Base-by-base conservation (phyloP, 2,113 vertebrate genomes). In the Paramisgurnus dabryanus region DNA sequence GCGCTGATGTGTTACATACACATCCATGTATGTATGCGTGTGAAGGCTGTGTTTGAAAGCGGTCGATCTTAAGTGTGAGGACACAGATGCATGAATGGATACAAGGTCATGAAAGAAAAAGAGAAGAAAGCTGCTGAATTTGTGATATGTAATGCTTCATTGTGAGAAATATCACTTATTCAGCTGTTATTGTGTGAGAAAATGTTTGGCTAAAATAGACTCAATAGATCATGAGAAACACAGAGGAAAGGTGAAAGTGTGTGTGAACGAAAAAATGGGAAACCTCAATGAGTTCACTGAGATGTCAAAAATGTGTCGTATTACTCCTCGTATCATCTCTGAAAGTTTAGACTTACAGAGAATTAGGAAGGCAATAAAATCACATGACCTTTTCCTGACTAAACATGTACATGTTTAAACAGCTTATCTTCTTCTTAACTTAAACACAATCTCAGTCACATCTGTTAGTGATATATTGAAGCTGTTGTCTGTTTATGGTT, bases 341-440 rank as follows among this genome's bases (percentile, higher is more conserved):
- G 17, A 2, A 5, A 18, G 6, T 72, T 73, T 39, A 77, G 55
- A 70, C 70, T 81, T 39, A 65, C 53, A 81, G 50, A 50, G 57
- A 50, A 76, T 79, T 45, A 63, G 55, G 40, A 53, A 49, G 39
- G 17, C 57, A 82, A 80, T 82, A 50, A 71, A 84, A 60, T 66
- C 22, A 64, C 41, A 69, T 86, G 85, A 85, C 85, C 84, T 86
- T 86, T 84, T 43, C 66, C 18, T 61, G 57, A 9, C n/a, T 40
- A 40, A 64, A 81, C 64, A 61, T 49, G 65, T 22, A 60, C 18
- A 79, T 50, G 34, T 0, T 8, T 17, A 61, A 41, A 40, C 12
- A 7, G 55, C 39, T 61, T 13, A 64, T 64, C 18, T 61, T 34
- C 61, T 9, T 64, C 34, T 43, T 17, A 39, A 57, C n/a, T 22